Evolutionary conservation across 2,797 vertebrate species (phyloP), one percentile per base, ranked within the genome.

Genomic region (Geotrypetes seraphini): DNA sequence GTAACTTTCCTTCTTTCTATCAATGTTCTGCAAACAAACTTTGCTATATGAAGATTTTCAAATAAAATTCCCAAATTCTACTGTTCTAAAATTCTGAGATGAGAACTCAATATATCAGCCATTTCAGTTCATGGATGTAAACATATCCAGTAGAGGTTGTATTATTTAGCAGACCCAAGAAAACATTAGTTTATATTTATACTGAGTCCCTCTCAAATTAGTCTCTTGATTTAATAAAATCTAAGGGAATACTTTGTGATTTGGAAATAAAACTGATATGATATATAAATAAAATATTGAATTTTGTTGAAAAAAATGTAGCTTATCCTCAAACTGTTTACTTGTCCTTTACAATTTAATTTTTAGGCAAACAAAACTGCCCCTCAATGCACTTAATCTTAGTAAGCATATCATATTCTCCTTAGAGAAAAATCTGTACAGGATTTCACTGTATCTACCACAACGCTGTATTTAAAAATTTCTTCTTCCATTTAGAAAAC

Each of bases 321-420:
- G 79, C 75, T 85, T 85, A 84, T 85, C 79, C 74, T 78, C 68
- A 81, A 75, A 78, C 68, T 66, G 81, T 85, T 85, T 85, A 83
- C 82, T 85, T 85, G 82, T 85, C 82, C 81, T 85, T 85, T 84
- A 84, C 62, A 60, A 78, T 78, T 87, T 78, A 77, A 78, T 80
- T 84, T 87, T 79, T 74, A 84, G 90, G 88, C 89, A 91, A 89
- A 90, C 85, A 96, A 91, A 91, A 89, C 87, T 92, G 88, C 91
- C 92, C 86, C 86, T 89, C 87, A 90, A 89, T 88, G 85, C 88
- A 90, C 83, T 93, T 91, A 88, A 90, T 92, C 89, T 78, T 81
- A 78, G 57, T 82, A 78, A 82, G 80, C 86, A 92, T 84, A 84
- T 90, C 85, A 89, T 64, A 69, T 88, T 86, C 84, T 87, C 90